Conservation (phyloP, 2,888 invertebrate species). For the Megaustenia siamemsis region DNA sequence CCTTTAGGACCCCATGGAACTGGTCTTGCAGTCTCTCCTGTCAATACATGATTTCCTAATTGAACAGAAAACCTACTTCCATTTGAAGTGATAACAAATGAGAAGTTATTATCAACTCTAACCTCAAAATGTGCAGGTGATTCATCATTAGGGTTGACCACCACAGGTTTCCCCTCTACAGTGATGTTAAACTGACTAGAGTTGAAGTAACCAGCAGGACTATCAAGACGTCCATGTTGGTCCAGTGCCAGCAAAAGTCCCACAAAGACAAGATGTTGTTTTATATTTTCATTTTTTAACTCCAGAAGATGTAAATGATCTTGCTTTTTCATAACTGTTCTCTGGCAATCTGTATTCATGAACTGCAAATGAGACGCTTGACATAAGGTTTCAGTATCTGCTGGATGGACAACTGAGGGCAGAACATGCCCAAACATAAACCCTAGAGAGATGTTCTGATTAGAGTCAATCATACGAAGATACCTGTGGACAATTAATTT, state of each 20-base stretch:
- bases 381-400: conserved; percentile 48
- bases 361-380: conserved; percentile 57
- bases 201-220: conserved; percentile 51
- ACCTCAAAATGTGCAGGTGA: conserved; percentile 65
- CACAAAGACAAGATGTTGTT: conserved; percentile 19
- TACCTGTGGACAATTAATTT: conserved; percentile 54
- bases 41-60: conserved; percentile 58
- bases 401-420: conserved; percentile 46
- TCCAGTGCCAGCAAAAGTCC: conserved; percentile 32
- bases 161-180: conserved; percentile 61
- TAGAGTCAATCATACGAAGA: conserved; percentile 63
- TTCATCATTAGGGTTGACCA: conserved; percentile 62
- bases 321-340: not conserved
- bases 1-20: conserved; percentile 65
- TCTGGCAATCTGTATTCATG: conserved; percentile 16
- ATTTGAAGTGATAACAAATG: conserved; percentile 59
- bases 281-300: not conserved
- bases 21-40: conserved; percentile 56
- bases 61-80: conserved; percentile 61
- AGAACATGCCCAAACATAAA: conserved; percentile 66
- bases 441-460: conserved; percentile 60
- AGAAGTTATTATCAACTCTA: conserved; percentile 58
- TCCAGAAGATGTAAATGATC: not conserved
- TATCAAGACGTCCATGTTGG: not conserved
- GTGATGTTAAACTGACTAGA: conserved; percentile 59